A percentile compares a stretch with the other conserved stretches of the same genome.
Conservation (phyloP, 2,888 invertebrate genomes). For the Trissoscelio sp. region DNA sequence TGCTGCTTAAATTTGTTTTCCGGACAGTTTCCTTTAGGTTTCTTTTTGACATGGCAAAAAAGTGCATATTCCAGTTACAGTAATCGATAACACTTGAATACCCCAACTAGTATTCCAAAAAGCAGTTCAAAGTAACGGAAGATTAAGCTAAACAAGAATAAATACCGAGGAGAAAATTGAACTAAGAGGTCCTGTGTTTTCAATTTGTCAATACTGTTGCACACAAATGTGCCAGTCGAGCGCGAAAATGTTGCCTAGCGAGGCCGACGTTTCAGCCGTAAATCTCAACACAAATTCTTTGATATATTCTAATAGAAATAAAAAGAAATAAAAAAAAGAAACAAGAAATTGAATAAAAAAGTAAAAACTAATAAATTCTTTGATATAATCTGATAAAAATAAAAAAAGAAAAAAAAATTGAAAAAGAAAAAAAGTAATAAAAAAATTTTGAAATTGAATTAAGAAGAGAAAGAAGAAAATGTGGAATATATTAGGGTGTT, state of each 20-base stretch:
- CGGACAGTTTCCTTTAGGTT: neutral
- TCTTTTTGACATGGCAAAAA: slow-evolving; percentile 33
- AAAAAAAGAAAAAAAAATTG: too few species aligned
- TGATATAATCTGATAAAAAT: too few species aligned
- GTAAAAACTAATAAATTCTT: too few species aligned
- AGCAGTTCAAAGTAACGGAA: neutral
- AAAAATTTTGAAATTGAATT: too few species aligned
- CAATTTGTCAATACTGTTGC: slow-evolving; percentile 31
- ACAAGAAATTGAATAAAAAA: neutral
- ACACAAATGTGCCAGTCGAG: slow-evolving; percentile 41
- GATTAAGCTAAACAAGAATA: neutral
- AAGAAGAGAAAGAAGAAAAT: neutral
- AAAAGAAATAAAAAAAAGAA: neutral
- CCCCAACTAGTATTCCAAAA: neutral
- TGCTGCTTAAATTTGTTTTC: slow-evolving; percentile 40
- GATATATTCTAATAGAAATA: neutral
- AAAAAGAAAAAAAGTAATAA: too few species aligned
- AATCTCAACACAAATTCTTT: slow-evolving; percentile 29
- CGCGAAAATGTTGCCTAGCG: slow-evolving; percentile 37
- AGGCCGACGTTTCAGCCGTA: slow-evolving; percentile 33
- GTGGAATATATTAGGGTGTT: slow-evolving; percentile 17
- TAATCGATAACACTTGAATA: slow-evolving; percentile 26
- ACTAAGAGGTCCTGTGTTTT: slow-evolving; percentile 39
- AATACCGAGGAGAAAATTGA: slow-evolving; percentile 3
- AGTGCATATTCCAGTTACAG: slow-evolving; percentile 47